Evolutionary conservation across 30 jellyfish, hydroid and myxozoan genomes (phyloP).

Genomic region (Aurelia sp.): DNA sequence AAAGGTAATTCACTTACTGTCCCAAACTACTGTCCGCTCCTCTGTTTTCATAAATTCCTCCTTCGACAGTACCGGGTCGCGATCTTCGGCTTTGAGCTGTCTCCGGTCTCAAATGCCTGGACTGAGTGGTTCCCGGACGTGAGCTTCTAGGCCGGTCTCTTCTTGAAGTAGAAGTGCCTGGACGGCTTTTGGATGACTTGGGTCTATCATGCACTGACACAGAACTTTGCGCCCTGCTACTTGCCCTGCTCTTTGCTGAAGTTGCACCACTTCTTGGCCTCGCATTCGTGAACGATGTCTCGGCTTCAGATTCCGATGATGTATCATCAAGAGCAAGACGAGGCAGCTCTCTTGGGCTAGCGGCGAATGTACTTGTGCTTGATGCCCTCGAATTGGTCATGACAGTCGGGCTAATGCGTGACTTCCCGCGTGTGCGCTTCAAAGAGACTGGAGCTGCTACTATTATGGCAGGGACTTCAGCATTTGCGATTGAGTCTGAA

Average conservation of each 20-base stretch:
- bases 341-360: constrained; percentile 47
- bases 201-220: background rate
- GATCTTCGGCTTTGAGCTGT: too few relatives aligned
- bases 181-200: background rate
- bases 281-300: constrained; percentile 53
- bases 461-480: constrained; percentile 28
- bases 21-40: too few relatives aligned
- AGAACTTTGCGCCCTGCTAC: background rate
- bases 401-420: constrained; percentile 14
- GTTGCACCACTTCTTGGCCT: constrained; percentile 16
- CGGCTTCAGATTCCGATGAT: constrained; percentile 56
- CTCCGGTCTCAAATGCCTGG: too few relatives aligned
- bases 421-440: constrained; percentile 31
- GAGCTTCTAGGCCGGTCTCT: too few relatives aligned
- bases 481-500: constrained; percentile 26
- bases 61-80: too few relatives aligned
- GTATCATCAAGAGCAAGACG: constrained; percentile 73
- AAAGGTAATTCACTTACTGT: too few relatives aligned
- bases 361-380: constrained; percentile 21
- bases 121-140: too few relatives aligned
- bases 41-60: too few relatives aligned
- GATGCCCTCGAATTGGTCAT: constrained; percentile 20
- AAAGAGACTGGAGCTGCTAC: constrained; percentile 37
- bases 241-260: constrained; percentile 19
- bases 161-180: background rate